These are phyloP conservation scores for Caenorhabditis inopinata DNA, from an alignment of 1,140 invertebrate genomes.

Conservation along the genomic window DNA sequence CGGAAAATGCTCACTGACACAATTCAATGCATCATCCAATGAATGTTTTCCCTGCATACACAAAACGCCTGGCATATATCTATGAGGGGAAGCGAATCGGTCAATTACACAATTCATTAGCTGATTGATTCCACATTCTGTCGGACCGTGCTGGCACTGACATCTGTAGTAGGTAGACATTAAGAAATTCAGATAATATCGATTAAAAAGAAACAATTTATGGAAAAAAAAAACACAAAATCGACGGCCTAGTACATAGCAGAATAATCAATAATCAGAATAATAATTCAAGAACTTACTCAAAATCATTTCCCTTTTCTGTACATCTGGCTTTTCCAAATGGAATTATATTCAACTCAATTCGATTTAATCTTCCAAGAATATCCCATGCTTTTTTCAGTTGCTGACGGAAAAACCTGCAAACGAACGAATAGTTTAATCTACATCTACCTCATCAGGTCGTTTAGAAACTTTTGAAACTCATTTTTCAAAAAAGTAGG, in stretches of 20 bases:
- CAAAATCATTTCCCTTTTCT: conserved; percentile 56
- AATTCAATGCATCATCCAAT: conserved; percentile 13
- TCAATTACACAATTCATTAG: conserved; percentile 66
- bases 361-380: conserved; percentile 47
- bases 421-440: background rate
- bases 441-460: no score
- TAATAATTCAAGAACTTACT: conserved; percentile 44
- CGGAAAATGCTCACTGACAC: background rate
- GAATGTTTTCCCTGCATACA: conserved; percentile 20
- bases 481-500: no score
- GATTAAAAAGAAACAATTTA: background rate
- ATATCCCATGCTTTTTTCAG: conserved; percentile 57
- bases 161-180: conserved; percentile 52
- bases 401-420: conserved; percentile 57
- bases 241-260: background rate
- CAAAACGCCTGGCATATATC: conserved; percentile 12
- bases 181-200: background rate
- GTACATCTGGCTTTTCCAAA: conserved; percentile 65
- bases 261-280: conserved; percentile 32
- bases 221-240: background rate
- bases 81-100: conserved; percentile 46
- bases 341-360: conserved; percentile 60
- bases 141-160: conserved; percentile 60
- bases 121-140: conserved; percentile 62
- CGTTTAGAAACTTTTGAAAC: no score